Conservation (phyloP, 2,888 invertebrate genomes). For the Morpho deidamia region DNA sequence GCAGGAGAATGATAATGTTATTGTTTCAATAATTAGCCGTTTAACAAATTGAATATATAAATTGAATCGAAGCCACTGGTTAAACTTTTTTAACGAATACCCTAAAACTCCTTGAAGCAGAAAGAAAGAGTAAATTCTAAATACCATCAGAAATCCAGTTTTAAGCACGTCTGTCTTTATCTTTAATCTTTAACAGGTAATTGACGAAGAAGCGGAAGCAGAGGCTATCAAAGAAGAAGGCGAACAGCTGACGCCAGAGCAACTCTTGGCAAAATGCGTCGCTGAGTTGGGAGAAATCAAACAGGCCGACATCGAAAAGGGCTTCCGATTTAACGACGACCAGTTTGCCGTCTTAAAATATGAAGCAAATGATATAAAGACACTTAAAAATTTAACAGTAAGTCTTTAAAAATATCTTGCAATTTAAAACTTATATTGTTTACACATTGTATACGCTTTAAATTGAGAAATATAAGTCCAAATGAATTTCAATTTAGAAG, state of each 20-base stretch:
- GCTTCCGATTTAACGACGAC: slow-evolving; percentile 76
- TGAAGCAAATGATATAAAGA: slow-evolving; percentile 79
- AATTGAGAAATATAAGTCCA: too few species aligned
- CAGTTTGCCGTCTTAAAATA: slow-evolving; percentile 80
- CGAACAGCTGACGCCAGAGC: slow-evolving; percentile 60
- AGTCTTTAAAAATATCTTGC: too few species aligned
- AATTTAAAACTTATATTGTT: too few species aligned
- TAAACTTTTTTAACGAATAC: background rate
- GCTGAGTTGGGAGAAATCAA: slow-evolving; percentile 56
- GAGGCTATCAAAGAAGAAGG: slow-evolving; percentile 49
- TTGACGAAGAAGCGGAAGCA: slow-evolving; percentile 61
- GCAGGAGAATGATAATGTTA: too few species aligned
- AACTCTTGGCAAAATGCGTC: slow-evolving; percentile 50
- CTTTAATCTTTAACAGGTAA: slow-evolving; percentile 48
- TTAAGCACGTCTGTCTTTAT: too few species aligned
- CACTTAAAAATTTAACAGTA: slow-evolving; percentile 78
- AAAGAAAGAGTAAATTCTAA: too few species aligned
- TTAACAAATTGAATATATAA: too few species aligned
- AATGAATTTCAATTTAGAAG: too few species aligned
- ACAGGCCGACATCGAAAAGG: slow-evolving; percentile 68
- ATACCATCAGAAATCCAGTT: too few species aligned
- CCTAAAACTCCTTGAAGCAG: background rate
- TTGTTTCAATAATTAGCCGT: too few species aligned
- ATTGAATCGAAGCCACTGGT: too few species aligned
- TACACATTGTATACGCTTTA: too few species aligned